Evolutionary conservation across 2,888 invertebrate species (phyloP).

Genomic region (Heliconius sara): DNA sequence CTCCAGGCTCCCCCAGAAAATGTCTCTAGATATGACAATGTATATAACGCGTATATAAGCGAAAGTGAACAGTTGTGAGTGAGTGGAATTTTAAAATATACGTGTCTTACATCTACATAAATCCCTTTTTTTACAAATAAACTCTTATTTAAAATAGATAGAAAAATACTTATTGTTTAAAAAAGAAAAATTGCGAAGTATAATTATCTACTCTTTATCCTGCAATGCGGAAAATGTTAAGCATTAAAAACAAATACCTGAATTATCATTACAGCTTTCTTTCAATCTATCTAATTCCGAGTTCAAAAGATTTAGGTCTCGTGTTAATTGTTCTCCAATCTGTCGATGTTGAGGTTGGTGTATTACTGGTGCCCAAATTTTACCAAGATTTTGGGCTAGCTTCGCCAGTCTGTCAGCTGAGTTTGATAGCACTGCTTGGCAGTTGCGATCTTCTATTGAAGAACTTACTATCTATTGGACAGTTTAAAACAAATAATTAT

Average conservation of each 20-base stretch:
- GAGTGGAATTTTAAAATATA: too few species aligned
- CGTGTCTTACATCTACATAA: too few species aligned
- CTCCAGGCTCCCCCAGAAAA: too few species aligned
- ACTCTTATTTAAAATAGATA: too few species aligned
- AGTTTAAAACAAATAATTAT: not conserved
- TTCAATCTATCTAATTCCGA: constrained; percentile 47
- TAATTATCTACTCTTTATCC: too few species aligned
- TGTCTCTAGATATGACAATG: too few species aligned
- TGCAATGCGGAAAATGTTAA: not conserved
- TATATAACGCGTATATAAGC: too few species aligned
- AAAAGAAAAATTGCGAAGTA: too few species aligned
- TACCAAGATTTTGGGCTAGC: constrained; percentile 47
- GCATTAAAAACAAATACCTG: constrained; percentile 36
- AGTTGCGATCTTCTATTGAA: constrained; percentile 54
- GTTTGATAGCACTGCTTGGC: constrained; percentile 53
- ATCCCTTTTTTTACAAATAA: too few species aligned
- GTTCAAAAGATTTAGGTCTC: constrained; percentile 47
- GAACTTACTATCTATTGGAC: constrained; percentile 56
- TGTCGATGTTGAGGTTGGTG: constrained; percentile 45
- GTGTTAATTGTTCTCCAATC: constrained; percentile 48
- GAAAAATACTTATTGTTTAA: too few species aligned
- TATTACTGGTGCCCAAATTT: constrained; percentile 48
- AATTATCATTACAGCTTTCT: constrained; percentile 40
- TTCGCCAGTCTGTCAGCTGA: constrained; percentile 51
- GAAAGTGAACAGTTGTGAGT: too few species aligned